phyloP scores from a whole-genome alignment of 2,888 invertebrate genomes.

The Catocala nupta region DNA sequence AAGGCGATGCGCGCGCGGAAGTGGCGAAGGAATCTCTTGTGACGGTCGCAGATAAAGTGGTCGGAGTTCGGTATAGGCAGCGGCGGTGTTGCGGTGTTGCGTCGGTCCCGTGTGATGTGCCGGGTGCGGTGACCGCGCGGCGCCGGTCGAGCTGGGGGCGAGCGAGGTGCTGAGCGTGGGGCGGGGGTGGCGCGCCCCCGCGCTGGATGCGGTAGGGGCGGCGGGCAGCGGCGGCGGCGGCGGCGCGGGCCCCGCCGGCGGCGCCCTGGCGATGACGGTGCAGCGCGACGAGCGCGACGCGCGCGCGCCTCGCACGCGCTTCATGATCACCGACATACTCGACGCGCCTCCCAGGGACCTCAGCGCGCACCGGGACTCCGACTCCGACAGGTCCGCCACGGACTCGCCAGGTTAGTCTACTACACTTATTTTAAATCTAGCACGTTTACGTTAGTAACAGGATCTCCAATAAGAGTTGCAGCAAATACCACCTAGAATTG shows the following conservation, averaged over 20 bases:
- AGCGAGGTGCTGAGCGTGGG: slow-evolving; percentile 69
- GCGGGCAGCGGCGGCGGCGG: slow-evolving; percentile 71
- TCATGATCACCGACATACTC: slow-evolving; percentile 97
- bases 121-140: slow-evolving; percentile 46
- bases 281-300: slow-evolving; percentile 91
- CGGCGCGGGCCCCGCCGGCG: slow-evolving; percentile 77
- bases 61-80: slow-evolving; percentile 12
- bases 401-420: slow-evolving; percentile 82
- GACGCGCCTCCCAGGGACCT: slow-evolving; percentile 87
- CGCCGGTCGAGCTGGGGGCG: slow-evolving; percentile 68
- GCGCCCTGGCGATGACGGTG: slow-evolving; percentile 88
- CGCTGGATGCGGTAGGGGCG: slow-evolving; percentile 77
- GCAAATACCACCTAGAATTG: no score
- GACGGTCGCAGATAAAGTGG: slow-evolving; percentile 32
- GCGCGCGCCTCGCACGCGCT: slow-evolving; percentile 92
- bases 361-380: slow-evolving; percentile 86
- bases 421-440: slow-evolving; percentile 19
- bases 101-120: slow-evolving; percentile 56
- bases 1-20: slow-evolving; percentile 16
- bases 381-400: slow-evolving; percentile 87
- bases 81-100: slow-evolving; percentile 9
- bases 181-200: slow-evolving; percentile 69
- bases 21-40: slow-evolving; percentile 9
- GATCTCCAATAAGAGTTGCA: neutral
- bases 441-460: neutral